Percentiles rank a stretch among this genome's conserved stretches.
Conservation (phyloP, 2,113 vertebrate species). For the Antechinus flavipes region DNA sequence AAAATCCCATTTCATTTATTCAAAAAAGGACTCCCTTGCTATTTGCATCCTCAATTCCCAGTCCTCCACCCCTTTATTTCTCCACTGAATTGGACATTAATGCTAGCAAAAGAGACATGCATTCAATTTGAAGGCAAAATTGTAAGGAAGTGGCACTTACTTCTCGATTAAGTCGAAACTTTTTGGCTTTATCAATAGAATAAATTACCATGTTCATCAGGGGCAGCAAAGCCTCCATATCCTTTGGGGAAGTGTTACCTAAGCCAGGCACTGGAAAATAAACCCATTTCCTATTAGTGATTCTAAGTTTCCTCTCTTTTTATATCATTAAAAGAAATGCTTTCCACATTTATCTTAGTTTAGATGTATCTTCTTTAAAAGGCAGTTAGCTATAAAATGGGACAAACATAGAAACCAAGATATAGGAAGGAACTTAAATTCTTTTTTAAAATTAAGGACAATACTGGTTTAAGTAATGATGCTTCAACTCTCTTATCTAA, state of each 20-base stretch:
- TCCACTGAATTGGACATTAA: not conserved
- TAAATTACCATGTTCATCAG: slow-evolving; percentile 99
- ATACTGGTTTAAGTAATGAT: not conserved
- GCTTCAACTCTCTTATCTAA: slow-evolving; percentile 34
- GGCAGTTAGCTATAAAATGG: slow-evolving; percentile 36
- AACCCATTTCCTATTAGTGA: slow-evolving; percentile 55
- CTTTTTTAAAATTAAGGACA: slow-evolving; percentile 35
- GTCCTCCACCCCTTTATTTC: not conserved
- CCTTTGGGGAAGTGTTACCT: slow-evolving; percentile 99
- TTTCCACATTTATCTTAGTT: slow-evolving; percentile 49
- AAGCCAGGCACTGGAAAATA: slow-evolving; percentile 93
- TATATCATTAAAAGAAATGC: slow-evolving; percentile 8
- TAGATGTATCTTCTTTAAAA: not conserved
- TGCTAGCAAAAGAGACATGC: not conserved
- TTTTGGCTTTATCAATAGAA: slow-evolving; percentile 98
- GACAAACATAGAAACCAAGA: slow-evolving; percentile 46
- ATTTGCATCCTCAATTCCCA: slow-evolving; percentile 31
- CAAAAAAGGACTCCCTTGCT: slow-evolving; percentile 24
- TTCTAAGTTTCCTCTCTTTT: not conserved
- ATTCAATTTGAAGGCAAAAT: not conserved
- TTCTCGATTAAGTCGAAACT: slow-evolving; percentile 98
- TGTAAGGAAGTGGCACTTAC: slow-evolving; percentile 80
- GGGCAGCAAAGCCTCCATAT: slow-evolving; percentile 97
- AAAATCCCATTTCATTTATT: slow-evolving; percentile 41
- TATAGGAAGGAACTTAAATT: slow-evolving; percentile 10